phyloP scores from a whole-genome alignment of 2,797 vertebrate genomes.

The Mallotus villosus region DNA sequence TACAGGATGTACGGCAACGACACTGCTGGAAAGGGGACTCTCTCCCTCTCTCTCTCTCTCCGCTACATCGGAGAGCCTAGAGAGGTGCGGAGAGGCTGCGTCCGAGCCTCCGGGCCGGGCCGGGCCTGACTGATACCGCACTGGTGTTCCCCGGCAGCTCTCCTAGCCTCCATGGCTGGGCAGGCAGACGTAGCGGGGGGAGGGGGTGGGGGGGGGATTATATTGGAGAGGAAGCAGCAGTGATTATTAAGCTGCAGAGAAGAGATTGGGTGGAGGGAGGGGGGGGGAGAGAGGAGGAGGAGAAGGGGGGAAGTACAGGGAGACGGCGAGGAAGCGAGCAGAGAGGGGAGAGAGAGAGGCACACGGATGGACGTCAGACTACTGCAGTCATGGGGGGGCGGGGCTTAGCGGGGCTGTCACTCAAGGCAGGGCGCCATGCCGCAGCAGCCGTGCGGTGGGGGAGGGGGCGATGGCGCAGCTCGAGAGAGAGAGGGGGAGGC shows the following conservation, averaged over 20 bases:
- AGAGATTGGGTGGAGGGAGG: slow-evolving; percentile 16
- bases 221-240: slow-evolving; percentile 41
- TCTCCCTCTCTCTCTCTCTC: too few species aligned
- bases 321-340: too few species aligned
- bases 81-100: too few species aligned
- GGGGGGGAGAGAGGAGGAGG: neutral
- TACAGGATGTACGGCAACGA: too few species aligned
- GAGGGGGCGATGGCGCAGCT: slow-evolving; percentile 56
- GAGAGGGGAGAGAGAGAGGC: neutral
- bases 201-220: slow-evolving; percentile 48
- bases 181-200: neutral
- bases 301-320: slow-evolving; percentile 29
- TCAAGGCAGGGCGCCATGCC: slow-evolving; percentile 56
- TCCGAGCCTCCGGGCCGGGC: too few species aligned
- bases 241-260: slow-evolving; percentile 62
- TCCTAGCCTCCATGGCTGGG: too few species aligned
- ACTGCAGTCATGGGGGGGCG: slow-evolving; percentile 68
- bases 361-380: slow-evolving; percentile 54
- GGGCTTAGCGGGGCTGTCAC: slow-evolving; percentile 53
- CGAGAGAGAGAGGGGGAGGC: slow-evolving; percentile 11
- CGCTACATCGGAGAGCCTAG: too few species aligned
- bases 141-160: too few species aligned
- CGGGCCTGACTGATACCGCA: too few species aligned
- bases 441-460: slow-evolving; percentile 58
- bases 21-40: too few species aligned